phyloP scores from a whole-genome alignment of 1,140 invertebrate species.

The Dendrolimus kikuchii region DNA sequence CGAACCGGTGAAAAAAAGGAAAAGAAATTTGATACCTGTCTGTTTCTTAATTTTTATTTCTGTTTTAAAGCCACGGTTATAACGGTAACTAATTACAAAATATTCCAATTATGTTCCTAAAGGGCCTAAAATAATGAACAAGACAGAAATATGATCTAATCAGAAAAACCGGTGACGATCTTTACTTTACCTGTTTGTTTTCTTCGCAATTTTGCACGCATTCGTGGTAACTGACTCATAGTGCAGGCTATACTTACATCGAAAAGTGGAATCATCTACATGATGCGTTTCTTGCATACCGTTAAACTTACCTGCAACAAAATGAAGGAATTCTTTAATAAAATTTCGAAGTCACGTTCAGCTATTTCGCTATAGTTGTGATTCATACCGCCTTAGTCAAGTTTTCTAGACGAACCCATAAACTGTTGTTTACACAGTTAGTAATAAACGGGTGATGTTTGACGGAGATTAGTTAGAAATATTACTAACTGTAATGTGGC shows the following conservation, averaged over 20 bases:
- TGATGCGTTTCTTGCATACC: conserved; percentile 10
- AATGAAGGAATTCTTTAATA: conserved; percentile 33
- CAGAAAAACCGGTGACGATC: conserved; percentile 11
- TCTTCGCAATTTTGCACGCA: conserved; percentile 2
- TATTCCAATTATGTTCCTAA: no score
- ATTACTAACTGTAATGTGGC: no score
- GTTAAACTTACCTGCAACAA: conserved; percentile 29
- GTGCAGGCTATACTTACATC: conserved; percentile 7
- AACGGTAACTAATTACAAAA: no score
- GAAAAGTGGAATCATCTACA: conserved; percentile 14
- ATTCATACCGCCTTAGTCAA: conserved; percentile 38
- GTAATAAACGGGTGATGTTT: conserved; percentile 1
- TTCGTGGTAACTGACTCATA: conserved; percentile 22
- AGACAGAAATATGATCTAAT: conserved; percentile 11
- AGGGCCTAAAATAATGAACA: no score
- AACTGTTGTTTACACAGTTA: conserved; percentile 9
- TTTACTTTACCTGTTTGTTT: conserved; percentile 15
- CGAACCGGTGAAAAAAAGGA: no score
- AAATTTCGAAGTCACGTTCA: conserved; percentile 25
- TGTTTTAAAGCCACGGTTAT: no score
- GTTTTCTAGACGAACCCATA: conserved; percentile 22
- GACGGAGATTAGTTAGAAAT: no score
- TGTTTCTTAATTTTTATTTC: no score
- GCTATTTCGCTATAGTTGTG: conserved; percentile 15
- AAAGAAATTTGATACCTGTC: no score